Evolutionary conservation across 2,888 invertebrate species (phyloP).

Genomic region (Scaptomyza tumidula): DNA sequence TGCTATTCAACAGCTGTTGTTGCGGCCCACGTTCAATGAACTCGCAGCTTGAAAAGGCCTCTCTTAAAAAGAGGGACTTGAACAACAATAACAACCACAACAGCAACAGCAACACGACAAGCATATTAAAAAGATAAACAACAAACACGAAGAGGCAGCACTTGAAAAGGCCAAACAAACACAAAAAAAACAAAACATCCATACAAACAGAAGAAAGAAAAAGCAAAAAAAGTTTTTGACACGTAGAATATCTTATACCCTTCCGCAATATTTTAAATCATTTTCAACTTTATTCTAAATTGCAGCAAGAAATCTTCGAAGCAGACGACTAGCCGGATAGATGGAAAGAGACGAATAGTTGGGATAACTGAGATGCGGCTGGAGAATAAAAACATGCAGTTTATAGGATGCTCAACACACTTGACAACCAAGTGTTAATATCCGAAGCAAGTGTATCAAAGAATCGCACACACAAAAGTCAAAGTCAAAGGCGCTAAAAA

Average conservation of each 20-base stretch:
- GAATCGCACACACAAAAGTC: slow-evolving; percentile 10
- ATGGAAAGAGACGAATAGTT: too few relatives aligned
- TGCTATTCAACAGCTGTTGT: slow-evolving; percentile 71
- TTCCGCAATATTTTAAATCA: not conserved
- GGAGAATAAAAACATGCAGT: not conserved
- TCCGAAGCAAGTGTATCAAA: not conserved
- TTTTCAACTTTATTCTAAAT: too few relatives aligned
- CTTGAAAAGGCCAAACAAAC: slow-evolving; percentile 12
- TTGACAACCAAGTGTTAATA: not conserved
- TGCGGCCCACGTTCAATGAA: slow-evolving; percentile 63
- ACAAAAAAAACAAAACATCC: not conserved
- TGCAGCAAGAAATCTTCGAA: too few relatives aligned
- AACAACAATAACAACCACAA: slow-evolving; percentile 3
- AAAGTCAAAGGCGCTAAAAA: slow-evolving; percentile 46
- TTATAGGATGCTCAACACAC: not conserved
- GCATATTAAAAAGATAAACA: slow-evolving; percentile 4
- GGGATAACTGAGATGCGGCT: too few relatives aligned
- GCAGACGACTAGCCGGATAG: too few relatives aligned
- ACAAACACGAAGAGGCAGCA: not conserved
- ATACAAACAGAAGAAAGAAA: not conserved
- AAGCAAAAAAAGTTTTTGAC: too few relatives aligned
- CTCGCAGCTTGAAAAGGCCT: slow-evolving; percentile 32
- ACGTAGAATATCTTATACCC: not conserved
- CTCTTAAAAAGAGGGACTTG: not conserved
- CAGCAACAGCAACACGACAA: slow-evolving; percentile 18